These are phyloP conservation scores for Melanotaenia maccullochi DNA, from an alignment of 2,797 vertebrate genomes.

Conservation along the genomic window DNA sequence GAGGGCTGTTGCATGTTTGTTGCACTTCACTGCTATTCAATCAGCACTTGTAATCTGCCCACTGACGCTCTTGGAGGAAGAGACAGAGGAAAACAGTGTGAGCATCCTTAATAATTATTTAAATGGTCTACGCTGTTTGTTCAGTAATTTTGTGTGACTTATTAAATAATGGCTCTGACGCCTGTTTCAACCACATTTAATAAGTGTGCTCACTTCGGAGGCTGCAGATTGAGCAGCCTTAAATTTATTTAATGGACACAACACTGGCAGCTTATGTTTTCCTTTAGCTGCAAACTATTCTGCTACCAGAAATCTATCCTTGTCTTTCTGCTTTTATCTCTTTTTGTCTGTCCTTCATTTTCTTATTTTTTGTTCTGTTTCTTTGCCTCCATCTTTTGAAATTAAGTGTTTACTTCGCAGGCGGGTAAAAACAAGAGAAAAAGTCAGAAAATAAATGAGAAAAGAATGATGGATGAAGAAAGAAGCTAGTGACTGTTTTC, in stretches of 20 bases:
- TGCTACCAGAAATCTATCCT: neutral
- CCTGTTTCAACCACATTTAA: slow-evolving; percentile 1
- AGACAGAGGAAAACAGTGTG: slow-evolving; percentile 17
- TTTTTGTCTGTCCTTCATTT: neutral
- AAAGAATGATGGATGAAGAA: slow-evolving; percentile 6
- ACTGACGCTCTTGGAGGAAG: slow-evolving; percentile 28
- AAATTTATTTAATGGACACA: neutral
- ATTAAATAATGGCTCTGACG: slow-evolving; percentile 6
- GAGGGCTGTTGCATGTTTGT: slow-evolving; percentile 19
- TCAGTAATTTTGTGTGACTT: slow-evolving; percentile 10
- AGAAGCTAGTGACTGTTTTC: slow-evolving; percentile 28
- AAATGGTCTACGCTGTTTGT: slow-evolving; percentile 32
- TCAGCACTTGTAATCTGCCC: slow-evolving; percentile 34
- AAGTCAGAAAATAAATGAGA: slow-evolving; percentile 17
- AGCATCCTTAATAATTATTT: slow-evolving; percentile 36
- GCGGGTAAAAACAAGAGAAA: slow-evolving; percentile 11
- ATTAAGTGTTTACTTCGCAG: neutral
- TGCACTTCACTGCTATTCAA: slow-evolving; percentile 38
- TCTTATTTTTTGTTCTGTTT: neutral
- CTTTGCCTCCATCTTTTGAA: slow-evolving; percentile 8
- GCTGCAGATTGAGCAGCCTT: neutral
- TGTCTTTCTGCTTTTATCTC: neutral
- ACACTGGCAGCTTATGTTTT: neutral
- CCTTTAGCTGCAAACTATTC: neutral
- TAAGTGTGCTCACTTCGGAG: neutral